Evolutionary conservation across 2,888 invertebrate genomes (phyloP).

Genomic region (Cryptocheilus praepositus): DNA sequence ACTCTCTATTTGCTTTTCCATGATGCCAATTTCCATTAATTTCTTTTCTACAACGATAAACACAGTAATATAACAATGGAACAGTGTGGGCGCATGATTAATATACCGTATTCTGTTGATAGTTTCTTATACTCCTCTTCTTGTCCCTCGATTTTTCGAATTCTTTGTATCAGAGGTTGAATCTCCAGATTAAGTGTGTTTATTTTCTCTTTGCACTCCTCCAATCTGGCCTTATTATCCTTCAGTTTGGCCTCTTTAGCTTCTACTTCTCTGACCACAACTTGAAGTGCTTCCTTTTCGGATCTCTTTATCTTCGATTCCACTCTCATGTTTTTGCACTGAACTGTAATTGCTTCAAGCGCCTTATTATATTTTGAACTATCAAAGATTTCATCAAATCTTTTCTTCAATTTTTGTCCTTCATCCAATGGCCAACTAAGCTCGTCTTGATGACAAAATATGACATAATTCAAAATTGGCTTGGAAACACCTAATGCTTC

Average conservation of each 20-base stretch:
- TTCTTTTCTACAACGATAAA: constrained; percentile 69
- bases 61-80: neutral
- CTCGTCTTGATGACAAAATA: constrained; percentile 99
- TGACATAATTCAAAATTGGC: constrained; percentile 95
- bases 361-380: constrained; percentile 94
- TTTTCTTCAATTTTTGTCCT: constrained; percentile 93
- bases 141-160: constrained; percentile 71
- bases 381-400: constrained; percentile 99
- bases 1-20: constrained; percentile 77
- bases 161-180: constrained; percentile 72
- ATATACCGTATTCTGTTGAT: constrained; percentile 39
- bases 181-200: constrained; percentile 73
- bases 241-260: constrained; percentile 79
- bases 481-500: constrained; percentile 90
- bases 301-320: constrained; percentile 38
- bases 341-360: constrained; percentile 83
- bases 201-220: constrained; percentile 77
- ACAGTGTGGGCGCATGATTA: neutral
- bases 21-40: constrained; percentile 77
- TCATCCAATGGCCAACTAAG: constrained; percentile 97
- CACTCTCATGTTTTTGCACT: constrained; percentile 76
- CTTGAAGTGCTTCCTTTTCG: constrained; percentile 76
- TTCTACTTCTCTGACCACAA: constrained; percentile 80
- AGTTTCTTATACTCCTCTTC: constrained; percentile 68
- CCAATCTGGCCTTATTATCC: constrained; percentile 80